These are phyloP conservation scores for Rhopalosiphum maidis DNA, from an alignment of 1,140 invertebrate genomes.

Conservation along the genomic window DNA sequence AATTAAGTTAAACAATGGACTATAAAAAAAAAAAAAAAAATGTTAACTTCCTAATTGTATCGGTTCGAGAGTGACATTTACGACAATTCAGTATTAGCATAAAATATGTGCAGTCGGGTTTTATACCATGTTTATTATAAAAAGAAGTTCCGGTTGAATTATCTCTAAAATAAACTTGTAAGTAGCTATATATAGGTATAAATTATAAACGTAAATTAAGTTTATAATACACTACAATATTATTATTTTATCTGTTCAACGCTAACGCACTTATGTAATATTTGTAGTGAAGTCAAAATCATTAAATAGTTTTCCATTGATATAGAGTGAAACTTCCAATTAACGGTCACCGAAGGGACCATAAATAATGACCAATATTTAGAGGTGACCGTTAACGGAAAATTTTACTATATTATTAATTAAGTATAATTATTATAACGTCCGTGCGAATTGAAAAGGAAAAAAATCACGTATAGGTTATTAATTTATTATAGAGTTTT, in stretches of 20 bases:
- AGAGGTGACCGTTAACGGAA: too few species aligned
- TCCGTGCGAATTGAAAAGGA: neutral
- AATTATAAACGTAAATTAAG: neutral
- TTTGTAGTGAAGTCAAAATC: neutral
- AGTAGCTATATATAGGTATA: neutral
- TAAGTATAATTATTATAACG: neutral
- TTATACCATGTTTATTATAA: neutral
- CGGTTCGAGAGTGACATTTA: constrained; percentile 38
- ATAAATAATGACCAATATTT: too few species aligned
- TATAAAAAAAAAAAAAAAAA: constrained; percentile 38
- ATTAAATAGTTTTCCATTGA: neutral
- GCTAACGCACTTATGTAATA: neutral
- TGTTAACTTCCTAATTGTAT: constrained; percentile 37
- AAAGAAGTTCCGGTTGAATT: neutral
- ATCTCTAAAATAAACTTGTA: neutral
- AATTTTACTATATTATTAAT: neutral
- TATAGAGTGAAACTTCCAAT: neutral
- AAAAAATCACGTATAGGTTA: too few species aligned
- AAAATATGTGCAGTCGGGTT: neutral
- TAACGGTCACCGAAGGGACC: too few species aligned
- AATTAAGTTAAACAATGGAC: constrained; percentile 47
- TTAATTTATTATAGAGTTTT: too few species aligned
- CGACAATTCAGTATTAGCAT: constrained; percentile 34
- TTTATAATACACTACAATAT: neutral
- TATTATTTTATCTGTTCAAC: neutral